A percentile compares a stretch with the other conserved stretches of the same genome.
These are phyloP conservation scores for Drosophila incognita DNA, from an alignment of 2,888 invertebrate genomes.

Conservation along the genomic window DNA sequence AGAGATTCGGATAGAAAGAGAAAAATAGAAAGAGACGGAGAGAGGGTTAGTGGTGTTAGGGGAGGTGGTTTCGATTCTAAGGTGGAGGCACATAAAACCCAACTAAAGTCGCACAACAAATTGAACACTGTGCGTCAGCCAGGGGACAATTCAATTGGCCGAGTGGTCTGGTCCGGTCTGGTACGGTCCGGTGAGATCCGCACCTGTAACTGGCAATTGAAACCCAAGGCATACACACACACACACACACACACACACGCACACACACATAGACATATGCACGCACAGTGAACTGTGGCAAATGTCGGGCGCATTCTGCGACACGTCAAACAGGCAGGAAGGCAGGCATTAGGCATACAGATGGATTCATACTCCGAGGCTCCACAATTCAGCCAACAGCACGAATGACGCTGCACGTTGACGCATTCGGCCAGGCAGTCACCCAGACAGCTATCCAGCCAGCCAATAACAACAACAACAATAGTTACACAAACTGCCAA, in stretches of 20 bases:
- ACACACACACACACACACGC: neutral
- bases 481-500: constrained; percentile 58
- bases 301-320: constrained; percentile 23
- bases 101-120: constrained; percentile 63
- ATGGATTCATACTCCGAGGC: constrained; percentile 31
- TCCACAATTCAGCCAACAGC: constrained; percentile 26
- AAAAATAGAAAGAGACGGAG: neutral
- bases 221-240: constrained; percentile 8
- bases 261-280: neutral
- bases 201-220: constrained; percentile 43
- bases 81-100: constrained; percentile 42
- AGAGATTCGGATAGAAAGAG: neutral
- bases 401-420: constrained; percentile 32
- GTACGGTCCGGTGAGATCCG: neutral
- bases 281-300: constrained; percentile 1
- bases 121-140: constrained; percentile 50
- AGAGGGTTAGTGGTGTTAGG: neutral
- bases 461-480: constrained; percentile 24
- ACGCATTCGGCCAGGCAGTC: constrained; percentile 35
- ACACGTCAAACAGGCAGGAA: constrained; percentile 43
- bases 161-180: constrained; percentile 20
- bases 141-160: constrained; percentile 69
- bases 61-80: constrained; percentile 3
- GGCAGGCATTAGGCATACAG: constrained; percentile 4
- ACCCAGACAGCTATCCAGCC: neutral